These are phyloP conservation scores for Ophion costatus DNA, from an alignment of 2,888 invertebrate genomes.

Conservation along the genomic window DNA sequence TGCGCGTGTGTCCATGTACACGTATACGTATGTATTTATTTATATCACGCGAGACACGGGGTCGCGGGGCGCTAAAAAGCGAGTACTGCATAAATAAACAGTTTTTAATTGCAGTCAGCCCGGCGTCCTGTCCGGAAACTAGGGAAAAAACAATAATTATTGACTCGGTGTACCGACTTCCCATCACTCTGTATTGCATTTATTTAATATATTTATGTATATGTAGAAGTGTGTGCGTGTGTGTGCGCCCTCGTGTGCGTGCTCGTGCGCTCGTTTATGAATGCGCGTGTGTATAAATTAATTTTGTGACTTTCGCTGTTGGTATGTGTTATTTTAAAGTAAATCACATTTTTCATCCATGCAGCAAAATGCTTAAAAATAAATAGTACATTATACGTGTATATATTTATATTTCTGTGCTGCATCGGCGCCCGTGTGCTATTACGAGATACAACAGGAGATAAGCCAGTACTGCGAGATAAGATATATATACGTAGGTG, in stretches of 20 bases:
- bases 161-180: slow-evolving; percentile 75
- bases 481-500: slow-evolving; percentile 65
- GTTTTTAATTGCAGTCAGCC: slow-evolving; percentile 83
- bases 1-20: background rate
- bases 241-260: background rate
- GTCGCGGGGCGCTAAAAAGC: slow-evolving; percentile 80
- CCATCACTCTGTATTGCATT: slow-evolving; percentile 44
- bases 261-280: background rate
- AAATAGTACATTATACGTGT: background rate
- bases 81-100: slow-evolving; percentile 83
- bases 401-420: slow-evolving; percentile 31
- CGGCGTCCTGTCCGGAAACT: slow-evolving; percentile 70
- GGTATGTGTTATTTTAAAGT: slow-evolving; percentile 36
- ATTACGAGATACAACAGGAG: slow-evolving; percentile 70
- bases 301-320: slow-evolving; percentile 34
- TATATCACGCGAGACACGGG: slow-evolving; percentile 23
- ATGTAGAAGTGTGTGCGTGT: slow-evolving; percentile 23
- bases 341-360: background rate
- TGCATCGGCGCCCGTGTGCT: slow-evolving; percentile 61
- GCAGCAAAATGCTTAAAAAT: background rate
- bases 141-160: slow-evolving; percentile 83
- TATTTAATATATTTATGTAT: slow-evolving; percentile 26
- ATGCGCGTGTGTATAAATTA: slow-evolving; percentile 12
- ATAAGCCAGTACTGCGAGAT: slow-evolving; percentile 67
- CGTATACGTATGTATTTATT: background rate